Conservation (phyloP, 2,888 invertebrate genomes). For the Leucophenga montana region DNA sequence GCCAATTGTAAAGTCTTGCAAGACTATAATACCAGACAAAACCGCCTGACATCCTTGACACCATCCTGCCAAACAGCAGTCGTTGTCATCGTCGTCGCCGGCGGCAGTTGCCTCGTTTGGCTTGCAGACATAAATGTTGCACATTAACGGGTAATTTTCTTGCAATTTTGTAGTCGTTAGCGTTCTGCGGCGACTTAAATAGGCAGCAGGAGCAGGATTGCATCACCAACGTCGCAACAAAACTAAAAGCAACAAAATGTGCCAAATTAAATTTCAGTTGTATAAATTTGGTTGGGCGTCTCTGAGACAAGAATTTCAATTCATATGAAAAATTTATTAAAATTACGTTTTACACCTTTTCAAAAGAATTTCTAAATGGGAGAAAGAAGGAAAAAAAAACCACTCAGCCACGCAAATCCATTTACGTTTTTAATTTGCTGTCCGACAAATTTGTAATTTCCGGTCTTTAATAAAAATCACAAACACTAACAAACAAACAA, state of each 20-base stretch:
- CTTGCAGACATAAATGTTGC: constrained; percentile 63
- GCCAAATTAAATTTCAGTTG: constrained; percentile 33
- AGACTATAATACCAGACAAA: no score
- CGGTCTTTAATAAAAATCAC: constrained; percentile 63
- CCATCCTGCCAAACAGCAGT: constrained; percentile 15
- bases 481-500: background rate
- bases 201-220: constrained; percentile 16
- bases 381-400: constrained; percentile 13
- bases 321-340: constrained; percentile 30
- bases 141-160: constrained; percentile 71
- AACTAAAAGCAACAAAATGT: constrained; percentile 36
- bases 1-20: background rate
- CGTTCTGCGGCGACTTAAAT: constrained; percentile 59
- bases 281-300: constrained; percentile 55
- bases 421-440: constrained; percentile 60
- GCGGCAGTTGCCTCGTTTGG: constrained; percentile 45
- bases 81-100: background rate
- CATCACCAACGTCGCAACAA: no score
- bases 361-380: constrained; percentile 24
- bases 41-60: no score
- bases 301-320: constrained; percentile 40
- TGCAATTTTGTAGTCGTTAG: constrained; percentile 72
- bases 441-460: constrained; percentile 72
- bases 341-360: background rate
- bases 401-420: constrained; percentile 59